phyloP scores from a whole-genome alignment of 2,888 invertebrate species.

The Agrotis puta region DNA sequence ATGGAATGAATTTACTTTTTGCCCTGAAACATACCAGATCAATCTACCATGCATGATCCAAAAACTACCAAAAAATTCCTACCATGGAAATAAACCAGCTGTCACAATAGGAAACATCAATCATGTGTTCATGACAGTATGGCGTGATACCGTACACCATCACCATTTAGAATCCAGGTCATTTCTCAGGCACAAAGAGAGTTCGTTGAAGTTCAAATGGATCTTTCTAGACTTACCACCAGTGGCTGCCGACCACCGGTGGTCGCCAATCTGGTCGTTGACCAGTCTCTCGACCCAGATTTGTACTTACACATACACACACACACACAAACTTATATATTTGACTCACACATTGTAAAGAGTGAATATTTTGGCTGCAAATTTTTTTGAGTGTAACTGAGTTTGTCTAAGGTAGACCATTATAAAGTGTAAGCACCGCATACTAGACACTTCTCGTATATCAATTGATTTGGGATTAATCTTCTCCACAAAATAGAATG shows the following conservation, averaged over 20 bases:
- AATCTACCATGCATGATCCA: not conserved
- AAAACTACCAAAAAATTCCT: not conserved
- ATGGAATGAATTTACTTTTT: too few species aligned
- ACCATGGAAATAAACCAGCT: constrained; percentile 23
- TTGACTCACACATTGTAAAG: constrained; percentile 26
- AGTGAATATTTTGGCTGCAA: constrained; percentile 14
- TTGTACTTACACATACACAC: constrained; percentile 15
- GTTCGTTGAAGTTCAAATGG: constrained; percentile 53
- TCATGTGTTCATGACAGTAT: constrained; percentile 13
- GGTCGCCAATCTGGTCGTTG: constrained; percentile 56
- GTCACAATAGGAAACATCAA: constrained; percentile 19
- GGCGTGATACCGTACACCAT: constrained; percentile 27
- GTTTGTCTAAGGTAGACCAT: not conserved
- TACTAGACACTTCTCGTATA: too few species aligned
- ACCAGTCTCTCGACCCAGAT: constrained; percentile 56
- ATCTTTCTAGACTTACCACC: constrained; percentile 47
- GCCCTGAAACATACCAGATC: too few species aligned
- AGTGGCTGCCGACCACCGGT: constrained; percentile 20
- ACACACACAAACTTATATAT: too few species aligned
- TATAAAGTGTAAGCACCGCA: too few species aligned
- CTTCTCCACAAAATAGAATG: too few species aligned
- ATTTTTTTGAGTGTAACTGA: constrained; percentile 17
- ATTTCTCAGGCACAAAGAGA: constrained; percentile 37
- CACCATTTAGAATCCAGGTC: constrained; percentile 34
- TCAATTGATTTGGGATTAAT: not conserved